Evolutionary conservation across 2,888 invertebrate genomes (phyloP).

Genomic region (Andrena chrysosceles): DNA sequence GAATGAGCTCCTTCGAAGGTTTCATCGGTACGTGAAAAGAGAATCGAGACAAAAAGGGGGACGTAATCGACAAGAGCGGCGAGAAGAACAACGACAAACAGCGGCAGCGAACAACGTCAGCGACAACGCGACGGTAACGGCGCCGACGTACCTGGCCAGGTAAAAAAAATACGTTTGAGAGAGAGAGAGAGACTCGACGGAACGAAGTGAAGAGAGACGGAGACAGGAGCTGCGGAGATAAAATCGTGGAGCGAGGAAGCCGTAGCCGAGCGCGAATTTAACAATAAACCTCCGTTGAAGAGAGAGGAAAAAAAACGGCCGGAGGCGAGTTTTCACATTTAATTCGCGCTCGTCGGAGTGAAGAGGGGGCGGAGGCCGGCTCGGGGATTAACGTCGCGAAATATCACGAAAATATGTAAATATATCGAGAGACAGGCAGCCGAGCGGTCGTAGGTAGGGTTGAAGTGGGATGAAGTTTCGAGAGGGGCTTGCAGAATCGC

Average conservation of each 20-base stretch:
- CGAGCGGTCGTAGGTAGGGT: slow-evolving; percentile 60
- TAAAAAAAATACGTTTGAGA: slow-evolving; percentile 37
- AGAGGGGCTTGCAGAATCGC: slow-evolving; percentile 67
- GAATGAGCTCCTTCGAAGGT: slow-evolving; percentile 41
- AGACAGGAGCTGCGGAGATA: slow-evolving; percentile 37
- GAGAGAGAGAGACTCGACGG: slow-evolving; percentile 31
- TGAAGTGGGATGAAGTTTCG: slow-evolving; percentile 72
- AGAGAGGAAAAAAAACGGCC: slow-evolving; percentile 64
- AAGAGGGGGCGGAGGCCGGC: slow-evolving; percentile 62
- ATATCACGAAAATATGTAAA: slow-evolving; percentile 82
- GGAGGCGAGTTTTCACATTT: slow-evolving; percentile 78
- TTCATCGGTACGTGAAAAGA: slow-evolving; percentile 18
- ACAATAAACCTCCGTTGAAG: slow-evolving; percentile 71
- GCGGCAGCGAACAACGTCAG: slow-evolving; percentile 15
- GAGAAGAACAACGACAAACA: slow-evolving; percentile 54
- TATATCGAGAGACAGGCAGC: slow-evolving; percentile 75
- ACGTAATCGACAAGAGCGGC: slow-evolving; percentile 43
- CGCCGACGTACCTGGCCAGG: slow-evolving; percentile 35
- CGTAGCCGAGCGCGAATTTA: slow-evolving; percentile 75
- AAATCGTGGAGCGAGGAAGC: slow-evolving; percentile 70
- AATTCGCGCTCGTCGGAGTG: slow-evolving; percentile 75
- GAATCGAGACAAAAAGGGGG: background rate
- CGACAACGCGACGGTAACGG: slow-evolving; percentile 33
- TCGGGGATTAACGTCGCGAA: slow-evolving; percentile 79
- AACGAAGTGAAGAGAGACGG: slow-evolving; percentile 26